These are phyloP conservation scores for Digitonthophagus gazella DNA, from an alignment of 2,888 invertebrate species.

Conservation along the genomic window DNA sequence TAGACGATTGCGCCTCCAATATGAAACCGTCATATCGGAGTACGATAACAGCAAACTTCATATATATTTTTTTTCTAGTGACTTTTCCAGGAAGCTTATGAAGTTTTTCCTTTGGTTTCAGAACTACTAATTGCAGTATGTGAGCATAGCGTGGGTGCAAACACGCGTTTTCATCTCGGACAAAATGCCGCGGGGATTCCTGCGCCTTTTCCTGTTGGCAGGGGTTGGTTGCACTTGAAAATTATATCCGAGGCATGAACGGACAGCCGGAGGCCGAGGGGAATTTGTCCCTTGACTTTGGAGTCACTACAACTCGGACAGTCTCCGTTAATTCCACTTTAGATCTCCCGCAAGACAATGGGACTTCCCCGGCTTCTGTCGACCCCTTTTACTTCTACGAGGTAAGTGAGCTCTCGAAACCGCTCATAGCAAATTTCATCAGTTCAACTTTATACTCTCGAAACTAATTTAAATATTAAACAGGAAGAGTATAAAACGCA, in stretches of 20 bases:
- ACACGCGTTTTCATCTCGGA: neutral
- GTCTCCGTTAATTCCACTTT: constrained; percentile 1
- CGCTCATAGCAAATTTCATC: too few relatives aligned
- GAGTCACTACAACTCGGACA: neutral
- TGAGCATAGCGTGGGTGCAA: neutral
- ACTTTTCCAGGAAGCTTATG: too few relatives aligned
- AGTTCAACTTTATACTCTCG: too few relatives aligned
- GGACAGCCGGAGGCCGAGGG: neutral
- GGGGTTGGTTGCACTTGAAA: neutral
- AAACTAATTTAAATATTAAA: too few relatives aligned
- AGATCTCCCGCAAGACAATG: neutral
- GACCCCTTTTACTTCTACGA: constrained; percentile 13
- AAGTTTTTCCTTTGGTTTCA: neutral
- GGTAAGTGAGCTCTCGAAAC: neutral
- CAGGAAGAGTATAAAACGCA: too few relatives aligned
- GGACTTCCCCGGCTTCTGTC: constrained; percentile 2
- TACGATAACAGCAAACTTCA: too few relatives aligned
- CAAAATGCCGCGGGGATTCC: neutral
- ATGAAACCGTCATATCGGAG: neutral
- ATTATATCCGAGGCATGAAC: constrained; percentile 6
- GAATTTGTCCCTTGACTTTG: constrained; percentile 12
- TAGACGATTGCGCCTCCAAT: neutral
- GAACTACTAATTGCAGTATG: neutral
- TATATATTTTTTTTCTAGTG: too few relatives aligned
- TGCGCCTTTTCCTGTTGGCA: neutral